Percentiles rank a stretch among this genome's conserved stretches.
phyloP scores from a whole-genome alignment of 2,888 invertebrate genomes.

The Deroplatys truncata region DNA sequence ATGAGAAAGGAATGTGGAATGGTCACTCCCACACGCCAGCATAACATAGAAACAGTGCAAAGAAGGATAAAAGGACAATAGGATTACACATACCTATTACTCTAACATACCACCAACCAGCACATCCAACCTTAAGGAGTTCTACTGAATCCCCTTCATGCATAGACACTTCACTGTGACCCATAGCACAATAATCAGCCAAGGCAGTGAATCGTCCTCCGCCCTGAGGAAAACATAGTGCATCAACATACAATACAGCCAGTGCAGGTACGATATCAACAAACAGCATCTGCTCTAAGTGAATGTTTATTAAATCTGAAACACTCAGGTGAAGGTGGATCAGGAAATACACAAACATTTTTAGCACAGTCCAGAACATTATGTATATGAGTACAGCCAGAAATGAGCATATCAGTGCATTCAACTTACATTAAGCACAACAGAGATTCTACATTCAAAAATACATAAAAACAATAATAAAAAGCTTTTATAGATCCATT shows the following conservation, averaged over 20 bases:
- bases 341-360: not conserved
- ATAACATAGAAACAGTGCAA: not conserved
- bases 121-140: slow-evolving; percentile 86
- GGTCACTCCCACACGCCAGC: not conserved
- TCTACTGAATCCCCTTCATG: slow-evolving; percentile 87
- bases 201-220: slow-evolving; percentile 67
- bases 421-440: too few relatives aligned
- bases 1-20: not conserved
- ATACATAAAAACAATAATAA: too few relatives aligned
- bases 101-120: slow-evolving; percentile 95
- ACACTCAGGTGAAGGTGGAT: too few relatives aligned
- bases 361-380: slow-evolving; percentile 23
- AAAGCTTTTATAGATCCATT: too few relatives aligned
- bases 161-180: slow-evolving; percentile 85
- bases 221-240: not conserved
- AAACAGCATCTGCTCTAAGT: not conserved
- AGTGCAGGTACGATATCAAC: not conserved
- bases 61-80: not conserved
- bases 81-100: slow-evolving; percentile 61
- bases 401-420: too few relatives aligned
- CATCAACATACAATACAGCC: not conserved
- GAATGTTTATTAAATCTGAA: too few relatives aligned
- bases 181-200: slow-evolving; percentile 90
- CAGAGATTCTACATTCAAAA: too few relatives aligned
- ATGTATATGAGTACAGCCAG: too few relatives aligned